Conservation (phyloP, 2,113 vertebrate species). For the Eidolon helvum region DNA sequence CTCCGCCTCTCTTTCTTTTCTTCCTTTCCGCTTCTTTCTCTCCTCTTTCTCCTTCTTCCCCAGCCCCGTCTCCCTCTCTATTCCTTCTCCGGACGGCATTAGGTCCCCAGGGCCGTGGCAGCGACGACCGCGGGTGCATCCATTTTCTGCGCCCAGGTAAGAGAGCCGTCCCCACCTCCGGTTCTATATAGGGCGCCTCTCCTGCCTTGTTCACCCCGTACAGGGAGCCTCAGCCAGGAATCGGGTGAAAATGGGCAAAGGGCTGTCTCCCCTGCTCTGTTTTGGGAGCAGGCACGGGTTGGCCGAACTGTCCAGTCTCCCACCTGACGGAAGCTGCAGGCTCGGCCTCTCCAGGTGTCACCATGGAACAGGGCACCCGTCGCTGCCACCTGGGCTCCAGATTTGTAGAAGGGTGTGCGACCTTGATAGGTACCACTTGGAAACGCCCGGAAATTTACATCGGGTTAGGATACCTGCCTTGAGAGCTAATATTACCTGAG, state of each 20-base stretch:
- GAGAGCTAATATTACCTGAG: neutral
- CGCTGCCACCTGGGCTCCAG: neutral
- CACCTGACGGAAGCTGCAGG: neutral
- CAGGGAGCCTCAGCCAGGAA: neutral
- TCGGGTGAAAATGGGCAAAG: neutral
- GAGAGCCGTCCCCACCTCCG: neutral
- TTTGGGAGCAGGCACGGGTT: neutral
- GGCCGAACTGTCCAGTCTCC: neutral
- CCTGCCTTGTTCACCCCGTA: accelerated
- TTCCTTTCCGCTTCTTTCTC: neutral
- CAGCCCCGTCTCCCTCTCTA: neutral
- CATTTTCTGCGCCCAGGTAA: constrained; percentile 68
- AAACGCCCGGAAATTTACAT: neutral
- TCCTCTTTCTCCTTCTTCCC: neutral
- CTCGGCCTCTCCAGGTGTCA: neutral
- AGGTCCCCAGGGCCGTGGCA: neutral
- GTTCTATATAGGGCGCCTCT: neutral
- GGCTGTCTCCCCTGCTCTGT: neutral
- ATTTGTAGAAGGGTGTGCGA: neutral
- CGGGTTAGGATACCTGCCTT: neutral
- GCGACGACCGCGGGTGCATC: neutral
- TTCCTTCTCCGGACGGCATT: neutral
- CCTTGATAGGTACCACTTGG: constrained; percentile 25
- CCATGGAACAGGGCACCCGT: neutral
- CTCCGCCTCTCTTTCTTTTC: neutral